Evolutionary conservation across 2,888 invertebrate species (phyloP).

Genomic region (Cephus pygmeus): DNA sequence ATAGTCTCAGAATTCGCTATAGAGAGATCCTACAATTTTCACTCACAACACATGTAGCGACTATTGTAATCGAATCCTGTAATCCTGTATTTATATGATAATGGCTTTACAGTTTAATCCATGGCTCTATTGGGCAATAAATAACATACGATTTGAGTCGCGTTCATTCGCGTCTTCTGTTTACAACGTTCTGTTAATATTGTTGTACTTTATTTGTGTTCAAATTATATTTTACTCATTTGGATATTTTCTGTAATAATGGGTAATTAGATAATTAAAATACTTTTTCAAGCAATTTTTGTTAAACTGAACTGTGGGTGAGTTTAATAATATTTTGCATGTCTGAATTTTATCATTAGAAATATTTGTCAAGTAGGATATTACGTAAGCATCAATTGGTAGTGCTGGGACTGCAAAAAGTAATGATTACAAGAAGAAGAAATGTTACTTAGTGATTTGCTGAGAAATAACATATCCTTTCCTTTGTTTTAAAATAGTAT

Average conservation of each 20-base stretch:
- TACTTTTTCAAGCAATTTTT: neutral
- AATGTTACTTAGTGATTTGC: neutral
- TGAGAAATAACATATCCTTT: neutral
- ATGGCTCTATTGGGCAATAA: conserved; percentile 2
- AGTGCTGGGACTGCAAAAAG: neutral
- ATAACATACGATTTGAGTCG: conserved; percentile 2
- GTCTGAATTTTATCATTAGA: neutral
- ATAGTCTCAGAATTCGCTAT: neutral
- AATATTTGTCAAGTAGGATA: neutral
- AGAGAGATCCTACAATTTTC: neutral
- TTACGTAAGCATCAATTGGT: no score
- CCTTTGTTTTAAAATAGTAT: neutral
- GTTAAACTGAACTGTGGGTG: neutral
- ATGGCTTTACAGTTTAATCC: neutral
- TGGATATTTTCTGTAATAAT: neutral
- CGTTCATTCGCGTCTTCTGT: neutral
- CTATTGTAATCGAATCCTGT: neutral
- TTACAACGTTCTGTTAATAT: neutral
- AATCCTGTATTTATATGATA: neutral
- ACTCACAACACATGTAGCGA: neutral
- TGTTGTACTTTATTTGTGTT: neutral
- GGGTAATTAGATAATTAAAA: neutral
- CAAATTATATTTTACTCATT: neutral
- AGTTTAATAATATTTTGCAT: neutral
- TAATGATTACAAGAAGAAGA: neutral